These are phyloP conservation scores for Zhengitettix transpicula DNA, from an alignment of 2,888 invertebrate genomes.

Conservation along the genomic window DNA sequence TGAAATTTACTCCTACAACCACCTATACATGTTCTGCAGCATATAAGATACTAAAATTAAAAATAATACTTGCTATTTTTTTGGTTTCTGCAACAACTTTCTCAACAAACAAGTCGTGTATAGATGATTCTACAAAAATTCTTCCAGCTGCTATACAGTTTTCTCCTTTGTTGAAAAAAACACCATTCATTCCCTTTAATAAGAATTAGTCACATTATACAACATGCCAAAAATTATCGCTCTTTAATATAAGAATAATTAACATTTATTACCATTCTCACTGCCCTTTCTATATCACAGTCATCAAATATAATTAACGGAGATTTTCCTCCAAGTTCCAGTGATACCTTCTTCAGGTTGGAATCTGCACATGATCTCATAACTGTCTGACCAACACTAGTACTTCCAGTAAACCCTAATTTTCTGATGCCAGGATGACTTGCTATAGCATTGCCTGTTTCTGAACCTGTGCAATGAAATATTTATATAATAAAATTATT, in stretches of 20 bases:
- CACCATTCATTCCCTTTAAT: slow-evolving; percentile 71
- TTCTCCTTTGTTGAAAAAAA: slow-evolving; percentile 97
- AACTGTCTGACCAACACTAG: slow-evolving; percentile 76
- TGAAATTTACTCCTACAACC: no score
- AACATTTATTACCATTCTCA: slow-evolving; percentile 47
- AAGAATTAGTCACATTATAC: slow-evolving; percentile 2
- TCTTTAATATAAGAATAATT: neutral
- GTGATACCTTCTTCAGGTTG: slow-evolving; percentile 86
- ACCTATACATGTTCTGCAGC: no score
- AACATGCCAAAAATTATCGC: neutral
- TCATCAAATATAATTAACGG: slow-evolving; percentile 88
- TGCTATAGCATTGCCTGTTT: slow-evolving; percentile 73
- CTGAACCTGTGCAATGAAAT: slow-evolving; percentile 34
- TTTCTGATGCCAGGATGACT: slow-evolving; percentile 76
- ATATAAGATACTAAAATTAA: neutral
- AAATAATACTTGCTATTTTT: slow-evolving; percentile 37
- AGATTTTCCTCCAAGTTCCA: slow-evolving; percentile 92
- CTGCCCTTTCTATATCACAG: slow-evolving; percentile 85
- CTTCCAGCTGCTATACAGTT: slow-evolving; percentile 96
- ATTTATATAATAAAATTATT: neutral
- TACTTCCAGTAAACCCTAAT: slow-evolving; percentile 92
- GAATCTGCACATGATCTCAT: slow-evolving; percentile 81
- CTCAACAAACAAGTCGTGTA: slow-evolving; percentile 78
- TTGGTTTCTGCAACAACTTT: slow-evolving; percentile 56
- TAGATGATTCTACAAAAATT: slow-evolving; percentile 75